phyloP scores from a whole-genome alignment of 2,113 vertebrate genomes.

The Carlito syrichta region DNA sequence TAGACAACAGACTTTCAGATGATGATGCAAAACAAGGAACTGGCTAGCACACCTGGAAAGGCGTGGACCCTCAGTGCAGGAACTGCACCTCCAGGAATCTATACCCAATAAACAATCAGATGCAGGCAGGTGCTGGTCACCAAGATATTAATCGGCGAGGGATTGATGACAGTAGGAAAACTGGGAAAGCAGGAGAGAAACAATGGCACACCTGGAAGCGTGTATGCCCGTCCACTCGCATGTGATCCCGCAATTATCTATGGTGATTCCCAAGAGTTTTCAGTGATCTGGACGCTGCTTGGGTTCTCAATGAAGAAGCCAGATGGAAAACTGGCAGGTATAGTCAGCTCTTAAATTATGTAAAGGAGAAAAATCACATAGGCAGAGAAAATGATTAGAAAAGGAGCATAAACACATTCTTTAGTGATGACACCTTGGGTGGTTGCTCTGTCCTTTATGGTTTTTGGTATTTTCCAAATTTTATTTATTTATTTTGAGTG shows the following conservation, averaged over 20 bases:
- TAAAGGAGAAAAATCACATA: background rate
- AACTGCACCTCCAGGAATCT: background rate
- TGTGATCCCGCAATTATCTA: background rate
- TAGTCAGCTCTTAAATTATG: background rate
- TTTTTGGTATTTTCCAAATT: constrained; percentile 6
- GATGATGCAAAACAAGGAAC: background rate
- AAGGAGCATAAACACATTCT: constrained; percentile 6
- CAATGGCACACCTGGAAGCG: background rate
- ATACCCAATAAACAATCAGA: constrained; percentile 4
- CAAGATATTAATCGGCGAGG: background rate
- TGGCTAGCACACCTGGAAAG: background rate
- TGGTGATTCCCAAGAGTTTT: background rate
- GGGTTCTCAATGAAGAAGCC: background rate
- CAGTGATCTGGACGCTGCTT: background rate
- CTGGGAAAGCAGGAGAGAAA: background rate
- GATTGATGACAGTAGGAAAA: background rate
- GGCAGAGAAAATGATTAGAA: background rate
- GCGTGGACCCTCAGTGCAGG: background rate
- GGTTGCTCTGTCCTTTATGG: background rate
- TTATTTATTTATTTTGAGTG: no score
- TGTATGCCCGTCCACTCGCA: background rate
- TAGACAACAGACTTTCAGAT: background rate
- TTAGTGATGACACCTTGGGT: background rate
- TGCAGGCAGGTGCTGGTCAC: background rate
- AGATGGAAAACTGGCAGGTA: constrained; percentile 1